Conservation (phyloP, 2,888 invertebrate species). For the Crioceris asparagi region DNA sequence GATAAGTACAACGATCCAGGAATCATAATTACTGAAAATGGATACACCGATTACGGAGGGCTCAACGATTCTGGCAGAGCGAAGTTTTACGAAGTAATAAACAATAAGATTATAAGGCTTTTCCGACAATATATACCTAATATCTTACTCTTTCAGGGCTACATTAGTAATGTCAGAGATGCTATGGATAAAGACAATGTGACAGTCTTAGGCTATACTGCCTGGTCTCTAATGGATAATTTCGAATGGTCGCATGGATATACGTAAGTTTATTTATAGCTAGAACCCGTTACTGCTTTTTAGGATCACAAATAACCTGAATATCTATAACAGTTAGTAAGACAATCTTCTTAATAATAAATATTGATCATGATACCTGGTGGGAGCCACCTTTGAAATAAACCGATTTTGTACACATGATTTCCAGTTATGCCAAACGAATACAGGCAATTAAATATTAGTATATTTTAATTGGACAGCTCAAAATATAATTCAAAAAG, state of each 20-base stretch:
- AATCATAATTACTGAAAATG: conserved; percentile 5
- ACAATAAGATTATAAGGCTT: not conserved
- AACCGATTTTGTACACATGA: too few species aligned
- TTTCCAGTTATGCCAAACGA: too few species aligned
- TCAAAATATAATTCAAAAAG: too few species aligned
- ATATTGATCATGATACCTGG: too few species aligned
- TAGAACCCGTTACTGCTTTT: too few species aligned
- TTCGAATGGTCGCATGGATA: conserved; percentile 5
- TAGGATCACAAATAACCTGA: too few species aligned
- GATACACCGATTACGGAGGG: not conserved
- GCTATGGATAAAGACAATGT: conserved; percentile 4
- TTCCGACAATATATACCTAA: not conserved
- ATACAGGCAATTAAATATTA: too few species aligned
- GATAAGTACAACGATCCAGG: conserved; percentile 3
- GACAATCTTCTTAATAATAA: too few species aligned
- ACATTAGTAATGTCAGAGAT: conserved; percentile 4
- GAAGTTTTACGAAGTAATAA: conserved; percentile 1
- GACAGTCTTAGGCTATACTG: conserved; percentile 1
- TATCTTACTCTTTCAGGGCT: conserved; percentile 1
- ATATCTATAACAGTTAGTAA: too few species aligned
- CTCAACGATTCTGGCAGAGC: conserved; percentile 1
- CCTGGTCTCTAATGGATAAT: conserved; percentile 3
- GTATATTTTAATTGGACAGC: too few species aligned
- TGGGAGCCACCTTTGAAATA: too few species aligned
- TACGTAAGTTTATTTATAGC: conserved; percentile 3